Base-by-base conservation (phyloP, 2,113 vertebrate genomes). In the Ancistrus triradiatus region DNA sequence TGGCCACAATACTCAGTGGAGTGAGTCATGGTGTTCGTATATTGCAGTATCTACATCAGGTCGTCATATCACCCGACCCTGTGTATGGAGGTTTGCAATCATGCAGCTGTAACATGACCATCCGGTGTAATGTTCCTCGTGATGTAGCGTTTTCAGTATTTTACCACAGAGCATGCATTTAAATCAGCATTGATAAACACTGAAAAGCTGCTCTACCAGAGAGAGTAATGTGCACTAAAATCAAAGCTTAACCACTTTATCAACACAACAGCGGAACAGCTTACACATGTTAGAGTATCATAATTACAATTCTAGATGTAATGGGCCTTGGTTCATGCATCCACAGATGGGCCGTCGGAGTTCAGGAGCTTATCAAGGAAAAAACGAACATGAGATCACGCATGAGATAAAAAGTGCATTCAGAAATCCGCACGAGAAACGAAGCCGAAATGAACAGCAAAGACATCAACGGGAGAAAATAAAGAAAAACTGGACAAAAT, bases 321-420 rank as follows among this genome's bases (percentile, higher is more conserved):
- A 19, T 48, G 33, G 50, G 51, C 83, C 77, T 85, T 72, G n/a
- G 77, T 73, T 84, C 85, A 85, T 86, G 85, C 83, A 83, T 80
- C 81, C 78, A 84, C 80, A 81, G 80, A 75, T 79, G 85, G 84
- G 81, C 81, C 81, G 81, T 69, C 79, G 74, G 78, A 27, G 38
- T 46, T 49, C 59, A 73, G 76, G 77, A 71, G 76, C 76, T 67
- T 75, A 70, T 73, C 71, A 59, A 77, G 72, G 76, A 77, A 73
- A 33, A n/a, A n/a, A n/a, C n/a, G n/a, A 77, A 78, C 77, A 57
- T 24, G 42, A 60, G 59, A 60, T 15, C n/a, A 33, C 56, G 68
- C 50, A 38, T 43, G 44, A 68, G 51, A 48, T 11, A 62, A 74
- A 69, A 70, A 55, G 63, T 66, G 75, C 75, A 78, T 82, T 72